Conservation (phyloP, 2,113 vertebrate genomes). For the Galbula dea region DNA sequence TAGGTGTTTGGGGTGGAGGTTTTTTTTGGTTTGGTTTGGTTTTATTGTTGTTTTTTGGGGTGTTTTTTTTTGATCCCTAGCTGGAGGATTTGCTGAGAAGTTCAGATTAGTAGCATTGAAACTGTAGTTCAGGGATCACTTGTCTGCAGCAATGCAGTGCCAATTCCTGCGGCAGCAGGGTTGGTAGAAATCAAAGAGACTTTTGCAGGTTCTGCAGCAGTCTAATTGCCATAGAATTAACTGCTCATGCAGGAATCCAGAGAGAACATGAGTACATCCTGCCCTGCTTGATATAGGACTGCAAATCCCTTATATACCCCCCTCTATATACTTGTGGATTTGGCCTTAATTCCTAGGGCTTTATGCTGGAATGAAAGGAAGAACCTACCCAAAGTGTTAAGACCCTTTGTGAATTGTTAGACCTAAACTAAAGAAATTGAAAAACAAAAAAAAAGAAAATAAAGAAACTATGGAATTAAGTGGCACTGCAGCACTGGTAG, state of each 20-base stretch:
- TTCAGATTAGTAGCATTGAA: background rate
- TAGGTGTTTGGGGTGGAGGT: background rate
- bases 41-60: background rate
- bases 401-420: background rate
- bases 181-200: background rate
- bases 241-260: background rate
- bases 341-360: background rate
- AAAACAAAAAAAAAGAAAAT: no score
- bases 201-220: conserved; percentile 4
- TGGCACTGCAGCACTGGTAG: background rate
- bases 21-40: background rate
- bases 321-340: background rate
- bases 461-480: background rate
- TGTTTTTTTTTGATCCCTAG: background rate
- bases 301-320: background rate
- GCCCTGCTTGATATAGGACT: background rate
- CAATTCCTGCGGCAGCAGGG: background rate
- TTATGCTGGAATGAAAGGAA: background rate
- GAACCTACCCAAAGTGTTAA: background rate
- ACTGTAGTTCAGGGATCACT: background rate
- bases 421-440: no score
- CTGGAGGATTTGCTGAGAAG: background rate
- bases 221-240: background rate
- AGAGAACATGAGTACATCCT: background rate
- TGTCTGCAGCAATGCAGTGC: background rate